Conservation (phyloP, 2,888 invertebrate species). For the Daptonema setosum region DNA sequence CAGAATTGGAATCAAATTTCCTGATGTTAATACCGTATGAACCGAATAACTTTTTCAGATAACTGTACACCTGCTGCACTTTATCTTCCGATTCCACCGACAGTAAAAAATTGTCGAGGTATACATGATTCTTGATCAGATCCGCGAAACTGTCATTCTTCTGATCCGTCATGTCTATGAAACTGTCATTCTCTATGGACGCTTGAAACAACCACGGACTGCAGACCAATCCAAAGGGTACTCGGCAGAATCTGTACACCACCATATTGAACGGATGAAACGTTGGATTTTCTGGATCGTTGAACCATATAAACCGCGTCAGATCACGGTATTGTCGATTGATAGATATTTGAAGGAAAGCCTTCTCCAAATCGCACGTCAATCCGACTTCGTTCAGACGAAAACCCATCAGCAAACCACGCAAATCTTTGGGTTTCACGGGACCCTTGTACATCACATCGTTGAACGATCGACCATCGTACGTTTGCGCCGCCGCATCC, state of each 20-base stretch:
- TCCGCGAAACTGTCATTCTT: too few species aligned
- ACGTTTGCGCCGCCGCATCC: background rate
- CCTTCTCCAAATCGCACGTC: constrained; percentile 3
- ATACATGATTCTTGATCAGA: background rate
- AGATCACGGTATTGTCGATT: background rate
- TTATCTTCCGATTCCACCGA: too few species aligned
- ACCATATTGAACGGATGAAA: background rate
- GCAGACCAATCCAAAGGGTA: constrained; percentile 2
- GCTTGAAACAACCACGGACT: constrained; percentile 2
- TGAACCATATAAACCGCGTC: constrained; percentile 4
- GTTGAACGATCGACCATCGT: background rate
- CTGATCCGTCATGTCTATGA: too few species aligned
- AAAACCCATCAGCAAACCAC: constrained; percentile 2
- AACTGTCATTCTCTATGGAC: background rate
- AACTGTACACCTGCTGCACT: background rate
- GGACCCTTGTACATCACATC: constrained; percentile 1
- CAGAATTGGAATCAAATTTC: constrained; percentile 1
- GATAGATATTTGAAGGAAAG: constrained; percentile 1
- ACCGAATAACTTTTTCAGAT: too few species aligned
- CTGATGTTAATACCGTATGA: constrained; percentile 5
- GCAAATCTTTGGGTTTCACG: background rate
- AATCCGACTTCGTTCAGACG: background rate
- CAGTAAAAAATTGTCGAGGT: constrained; percentile 5
- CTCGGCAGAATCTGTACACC: background rate
- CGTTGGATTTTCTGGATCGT: background rate